Evolutionary conservation across 2,888 invertebrate species (phyloP).

Genomic region (Campoletis raptor): DNA sequence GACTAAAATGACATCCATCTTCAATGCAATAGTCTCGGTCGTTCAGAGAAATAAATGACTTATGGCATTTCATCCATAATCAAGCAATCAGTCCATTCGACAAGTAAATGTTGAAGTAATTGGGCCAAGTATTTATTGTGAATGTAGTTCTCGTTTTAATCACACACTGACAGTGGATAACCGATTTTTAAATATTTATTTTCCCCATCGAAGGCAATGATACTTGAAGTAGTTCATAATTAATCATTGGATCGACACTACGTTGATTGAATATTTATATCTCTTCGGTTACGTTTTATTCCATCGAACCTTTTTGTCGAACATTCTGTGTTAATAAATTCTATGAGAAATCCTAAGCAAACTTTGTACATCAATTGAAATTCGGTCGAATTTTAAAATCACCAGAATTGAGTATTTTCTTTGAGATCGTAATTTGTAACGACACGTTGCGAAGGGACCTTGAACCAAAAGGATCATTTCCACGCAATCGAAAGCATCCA

Average conservation of each 20-base stretch:
- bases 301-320: neutral
- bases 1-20: neutral
- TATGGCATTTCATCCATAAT: neutral
- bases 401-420: slow-evolving; percentile 21
- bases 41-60: neutral
- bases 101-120: neutral
- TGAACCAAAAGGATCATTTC: slow-evolving; percentile 56
- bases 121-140: neutral
- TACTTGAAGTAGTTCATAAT: neutral
- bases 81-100: neutral
- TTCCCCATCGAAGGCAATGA: neutral
- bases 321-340: neutral
- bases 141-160: neutral
- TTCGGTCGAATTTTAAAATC: neutral
- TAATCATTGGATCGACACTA: neutral
- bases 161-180: too few relatives aligned
- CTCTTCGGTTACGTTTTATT: neutral
- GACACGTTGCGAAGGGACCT: slow-evolving; percentile 39
- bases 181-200: neutral
- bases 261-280: neutral
- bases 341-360: neutral
- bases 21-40: neutral
- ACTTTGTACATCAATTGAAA: neutral
- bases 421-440: slow-evolving; percentile 33
- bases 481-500: slow-evolving; percentile 60